phyloP scores from a whole-genome alignment of 1,140 invertebrate genomes.

The Drosophila ambigua region DNA sequence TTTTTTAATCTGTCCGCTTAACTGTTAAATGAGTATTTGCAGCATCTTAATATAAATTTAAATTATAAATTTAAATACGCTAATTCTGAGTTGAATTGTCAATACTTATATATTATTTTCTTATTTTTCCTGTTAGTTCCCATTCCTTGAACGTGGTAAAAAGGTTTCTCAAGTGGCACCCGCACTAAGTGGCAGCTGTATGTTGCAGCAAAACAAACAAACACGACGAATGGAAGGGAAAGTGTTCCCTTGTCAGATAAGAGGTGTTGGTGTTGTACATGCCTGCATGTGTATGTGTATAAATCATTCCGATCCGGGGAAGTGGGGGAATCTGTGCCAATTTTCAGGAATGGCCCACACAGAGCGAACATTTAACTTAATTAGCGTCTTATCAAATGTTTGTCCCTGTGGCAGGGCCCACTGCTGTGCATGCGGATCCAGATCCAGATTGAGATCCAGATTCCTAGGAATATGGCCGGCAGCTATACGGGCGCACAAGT shows the following conservation, averaged over 20 bases:
- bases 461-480: conserved; percentile 28
- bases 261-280: neutral
- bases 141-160: no score
- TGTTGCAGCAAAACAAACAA: no score
- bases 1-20: no score
- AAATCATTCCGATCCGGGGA: conserved; percentile 23
- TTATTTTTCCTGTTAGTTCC: no score
- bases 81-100: no score
- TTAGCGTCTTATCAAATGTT: conserved; percentile 66
- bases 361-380: conserved; percentile 68
- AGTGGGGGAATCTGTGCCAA: conserved; percentile 35
- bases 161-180: no score
- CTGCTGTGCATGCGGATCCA: conserved; percentile 52
- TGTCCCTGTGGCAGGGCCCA: conserved; percentile 48
- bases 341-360: conserved; percentile 49
- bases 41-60: no score
- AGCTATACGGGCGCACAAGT: conserved; percentile 43
- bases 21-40: no score
- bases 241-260: conserved; percentile 26
- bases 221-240: no score
- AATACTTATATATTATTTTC: no score
- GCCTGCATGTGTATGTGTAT: neutral
- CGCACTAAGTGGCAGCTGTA: no score
- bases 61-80: no score
- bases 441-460: conserved; percentile 38